These are phyloP conservation scores for Pseudobourletiella spinata DNA, from an alignment of 1,140 invertebrate genomes.

Conservation along the genomic window DNA sequence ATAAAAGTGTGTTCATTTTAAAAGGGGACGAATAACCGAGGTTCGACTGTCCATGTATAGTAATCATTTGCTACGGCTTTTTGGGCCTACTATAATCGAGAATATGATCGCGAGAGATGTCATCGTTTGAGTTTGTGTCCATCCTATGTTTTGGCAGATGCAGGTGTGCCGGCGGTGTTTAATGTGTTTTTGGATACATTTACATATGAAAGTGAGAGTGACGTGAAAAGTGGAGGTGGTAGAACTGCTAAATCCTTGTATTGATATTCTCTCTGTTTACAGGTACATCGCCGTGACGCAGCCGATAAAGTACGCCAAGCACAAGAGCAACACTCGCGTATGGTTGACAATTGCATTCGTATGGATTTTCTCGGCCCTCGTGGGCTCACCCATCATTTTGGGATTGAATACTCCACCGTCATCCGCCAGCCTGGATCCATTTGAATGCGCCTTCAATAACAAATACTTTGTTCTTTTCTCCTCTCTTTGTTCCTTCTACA, in stretches of 20 bases:
- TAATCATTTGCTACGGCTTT: too few species aligned
- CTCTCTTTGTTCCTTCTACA: constrained; percentile 96
- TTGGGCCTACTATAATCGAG: too few species aligned
- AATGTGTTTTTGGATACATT: background rate
- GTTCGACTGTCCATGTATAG: too few species aligned
- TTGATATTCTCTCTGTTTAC: constrained; percentile 35
- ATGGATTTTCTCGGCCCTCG: constrained; percentile 91
- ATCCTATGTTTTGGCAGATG: too few species aligned
- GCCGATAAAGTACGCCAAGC: constrained; percentile 97
- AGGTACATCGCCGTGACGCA: constrained; percentile 98
- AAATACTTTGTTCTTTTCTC: constrained; percentile 97
- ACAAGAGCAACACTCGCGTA: constrained; percentile 91
- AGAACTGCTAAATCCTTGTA: background rate
- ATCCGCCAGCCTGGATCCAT: background rate
- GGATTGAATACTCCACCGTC: constrained; percentile 87
- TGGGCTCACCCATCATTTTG: constrained; percentile 93
- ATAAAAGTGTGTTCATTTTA: too few species aligned
- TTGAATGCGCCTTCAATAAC: constrained; percentile 93
- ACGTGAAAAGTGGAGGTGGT: background rate
- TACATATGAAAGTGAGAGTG: background rate
- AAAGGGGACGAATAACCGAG: too few species aligned
- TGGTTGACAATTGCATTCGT: constrained; percentile 92
- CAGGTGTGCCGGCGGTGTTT: too few species aligned
- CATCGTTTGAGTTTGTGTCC: too few species aligned
- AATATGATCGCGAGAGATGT: too few species aligned